Percentiles rank a stretch among this genome's conserved stretches.
Evolutionary conservation across 2,888 invertebrate species (phyloP).

Genomic region (Gryllus longicercus): DNA sequence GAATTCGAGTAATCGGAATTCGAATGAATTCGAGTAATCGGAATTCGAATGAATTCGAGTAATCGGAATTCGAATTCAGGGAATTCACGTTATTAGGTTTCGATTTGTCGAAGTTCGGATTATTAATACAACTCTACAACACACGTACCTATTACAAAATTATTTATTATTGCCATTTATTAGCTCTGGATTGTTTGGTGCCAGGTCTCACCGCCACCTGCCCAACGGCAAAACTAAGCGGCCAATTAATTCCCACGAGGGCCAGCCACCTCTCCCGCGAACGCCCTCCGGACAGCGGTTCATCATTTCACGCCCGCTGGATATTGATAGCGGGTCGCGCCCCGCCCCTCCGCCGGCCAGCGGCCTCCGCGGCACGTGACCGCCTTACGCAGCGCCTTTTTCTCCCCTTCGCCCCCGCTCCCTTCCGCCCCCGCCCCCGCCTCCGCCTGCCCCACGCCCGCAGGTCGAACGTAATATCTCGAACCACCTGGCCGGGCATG

Average conservation of each 20-base stretch:
- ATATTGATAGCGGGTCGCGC: conserved; percentile 17
- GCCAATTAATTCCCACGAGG: not conserved
- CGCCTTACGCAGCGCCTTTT: conserved; percentile 17
- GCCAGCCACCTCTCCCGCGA: not conserved
- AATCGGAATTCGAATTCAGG: too few species aligned
- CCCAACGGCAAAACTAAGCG: not conserved
- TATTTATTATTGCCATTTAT: too few species aligned
- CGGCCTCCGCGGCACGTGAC: not conserved
- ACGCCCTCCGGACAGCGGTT: not conserved
- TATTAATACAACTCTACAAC: too few species aligned
- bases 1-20: too few species aligned
- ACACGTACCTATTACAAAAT: too few species aligned
- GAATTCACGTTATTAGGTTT: too few species aligned
- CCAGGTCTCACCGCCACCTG: too few species aligned
- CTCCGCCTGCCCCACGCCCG: not conserved
- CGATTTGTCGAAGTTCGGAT: too few species aligned
- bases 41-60: too few species aligned
- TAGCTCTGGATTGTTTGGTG: too few species aligned
- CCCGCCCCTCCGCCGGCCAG: not conserved
- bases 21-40: too few species aligned
- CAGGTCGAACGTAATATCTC: not conserved
- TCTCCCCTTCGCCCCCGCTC: too few species aligned
- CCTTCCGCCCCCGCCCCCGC: not conserved
- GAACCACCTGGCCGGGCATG: not conserved
- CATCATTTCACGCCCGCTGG: conserved; percentile 17